Evolutionary conservation across 2,888 invertebrate genomes (phyloP).

Genomic region (Lymantria dispar): DNA sequence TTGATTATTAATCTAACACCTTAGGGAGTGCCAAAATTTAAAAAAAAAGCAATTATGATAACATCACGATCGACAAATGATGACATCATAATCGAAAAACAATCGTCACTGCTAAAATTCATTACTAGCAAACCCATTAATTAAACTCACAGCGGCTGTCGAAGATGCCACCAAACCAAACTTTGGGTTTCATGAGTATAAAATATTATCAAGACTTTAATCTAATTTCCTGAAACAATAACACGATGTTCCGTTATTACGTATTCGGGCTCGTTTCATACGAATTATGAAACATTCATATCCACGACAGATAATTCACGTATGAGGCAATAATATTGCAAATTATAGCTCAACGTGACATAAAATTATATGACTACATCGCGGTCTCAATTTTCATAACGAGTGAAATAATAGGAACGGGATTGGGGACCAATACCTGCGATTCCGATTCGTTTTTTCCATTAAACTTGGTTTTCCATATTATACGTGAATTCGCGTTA

Average conservation of each 20-base stretch:
- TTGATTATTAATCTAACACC: too few species aligned
- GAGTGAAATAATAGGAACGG: conserved; percentile 42
- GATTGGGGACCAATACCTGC: conserved; percentile 14
- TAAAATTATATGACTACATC: conserved; percentile 47
- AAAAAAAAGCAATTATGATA: too few species aligned
- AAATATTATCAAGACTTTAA: conserved; percentile 39
- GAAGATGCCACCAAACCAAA: conserved; percentile 62
- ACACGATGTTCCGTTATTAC: conserved; percentile 12
- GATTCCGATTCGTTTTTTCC: conserved; percentile 23
- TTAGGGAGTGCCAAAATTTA: too few species aligned
- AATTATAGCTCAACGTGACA: conserved; percentile 45
- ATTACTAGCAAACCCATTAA: conserved; percentile 59
- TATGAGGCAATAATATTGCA: conserved; percentile 38
- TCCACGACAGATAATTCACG: conserved; percentile 33
- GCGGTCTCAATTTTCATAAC: conserved; percentile 50
- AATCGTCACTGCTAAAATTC: conserved; percentile 41
- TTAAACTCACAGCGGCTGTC: conserved; percentile 69
- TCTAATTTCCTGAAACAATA: conserved; percentile 32
- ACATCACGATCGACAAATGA: too few species aligned
- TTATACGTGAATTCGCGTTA: conserved; percentile 16
- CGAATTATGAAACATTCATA: conserved; percentile 24
- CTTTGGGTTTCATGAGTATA: conserved; percentile 44
- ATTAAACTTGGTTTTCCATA: conserved; percentile 24
- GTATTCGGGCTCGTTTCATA: conserved; percentile 11
- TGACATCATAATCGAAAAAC: conserved; percentile 1